These are phyloP conservation scores for Cydia strobilella DNA, from an alignment of 1,140 invertebrate genomes.

Conservation along the genomic window DNA sequence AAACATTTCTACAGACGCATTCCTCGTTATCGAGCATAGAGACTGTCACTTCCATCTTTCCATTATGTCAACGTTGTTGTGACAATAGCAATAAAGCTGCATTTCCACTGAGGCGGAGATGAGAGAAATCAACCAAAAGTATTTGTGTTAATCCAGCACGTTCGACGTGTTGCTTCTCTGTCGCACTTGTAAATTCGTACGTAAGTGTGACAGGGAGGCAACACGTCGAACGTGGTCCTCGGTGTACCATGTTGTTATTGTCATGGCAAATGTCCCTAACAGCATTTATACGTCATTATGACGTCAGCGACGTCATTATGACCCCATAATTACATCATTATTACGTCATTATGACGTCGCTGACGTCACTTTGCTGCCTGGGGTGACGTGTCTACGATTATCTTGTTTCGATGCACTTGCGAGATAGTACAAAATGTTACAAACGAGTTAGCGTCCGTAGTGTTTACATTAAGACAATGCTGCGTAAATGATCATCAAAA, in stretches of 20 bases:
- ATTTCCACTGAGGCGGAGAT: not conserved
- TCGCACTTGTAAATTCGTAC: too few relatives aligned
- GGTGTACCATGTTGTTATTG: not conserved
- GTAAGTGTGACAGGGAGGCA: too few relatives aligned
- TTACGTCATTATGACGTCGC: too few relatives aligned
- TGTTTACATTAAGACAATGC: not conserved
- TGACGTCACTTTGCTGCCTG: too few relatives aligned
- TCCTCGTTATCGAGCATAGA: not conserved
- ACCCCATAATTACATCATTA: too few relatives aligned
- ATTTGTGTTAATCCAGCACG: too few relatives aligned
- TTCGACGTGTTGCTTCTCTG: too few relatives aligned
- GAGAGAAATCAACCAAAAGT: too few relatives aligned
- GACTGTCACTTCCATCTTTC: not conserved
- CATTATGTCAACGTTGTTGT: not conserved
- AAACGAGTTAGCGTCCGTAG: not conserved
- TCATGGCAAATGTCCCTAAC: not conserved
- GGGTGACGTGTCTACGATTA: not conserved
- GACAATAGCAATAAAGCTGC: not conserved
- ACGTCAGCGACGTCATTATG: too few relatives aligned
- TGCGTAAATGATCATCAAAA: not conserved
- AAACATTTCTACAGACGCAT: constrained; percentile 18
- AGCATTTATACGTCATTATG: too few relatives aligned
- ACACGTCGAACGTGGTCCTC: too few relatives aligned
- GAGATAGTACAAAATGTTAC: constrained; percentile 20
- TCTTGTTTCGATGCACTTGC: not conserved